A percentile compares a stretch with the other conserved stretches of the same genome.
Evolutionary conservation across 2,113 vertebrate genomes (phyloP).

Genomic region (Silurus asotus): DNA sequence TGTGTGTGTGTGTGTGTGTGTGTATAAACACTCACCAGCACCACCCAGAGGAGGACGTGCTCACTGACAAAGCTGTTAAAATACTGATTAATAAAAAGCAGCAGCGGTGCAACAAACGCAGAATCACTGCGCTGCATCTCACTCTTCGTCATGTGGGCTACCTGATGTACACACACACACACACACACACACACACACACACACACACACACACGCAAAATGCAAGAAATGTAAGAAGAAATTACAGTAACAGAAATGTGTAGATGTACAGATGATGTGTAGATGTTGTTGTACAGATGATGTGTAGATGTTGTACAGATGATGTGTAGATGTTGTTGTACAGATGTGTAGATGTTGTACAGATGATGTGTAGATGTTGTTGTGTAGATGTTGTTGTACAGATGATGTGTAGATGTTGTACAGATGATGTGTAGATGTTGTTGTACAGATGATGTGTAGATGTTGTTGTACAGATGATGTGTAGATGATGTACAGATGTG

Average conservation of each 20-base stretch:
- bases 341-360: too few species aligned
- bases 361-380: too few species aligned
- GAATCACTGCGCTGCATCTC: constrained; percentile 85
- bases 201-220: neutral
- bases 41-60: constrained; percentile 84
- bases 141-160: constrained; percentile 89
- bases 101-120: constrained; percentile 82
- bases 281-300: too few species aligned
- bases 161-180: constrained; percentile 64
- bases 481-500: too few species aligned
- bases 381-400: too few species aligned
- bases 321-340: too few species aligned
- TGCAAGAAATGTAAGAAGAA: neutral
- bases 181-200: constrained; percentile 21
- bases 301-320: too few species aligned
- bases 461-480: too few species aligned
- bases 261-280: too few species aligned
- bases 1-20: neutral
- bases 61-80: constrained; percentile 87
- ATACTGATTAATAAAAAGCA: constrained; percentile 84
- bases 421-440: too few species aligned
- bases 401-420: too few species aligned
- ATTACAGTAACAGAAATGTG: neutral
- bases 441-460: too few species aligned
- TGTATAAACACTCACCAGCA: constrained; percentile 73